Percentiles rank a stretch among this genome's conserved stretches.
phyloP scores from a whole-genome alignment of 2,888 invertebrate genomes.

The Phasia obesa region DNA sequence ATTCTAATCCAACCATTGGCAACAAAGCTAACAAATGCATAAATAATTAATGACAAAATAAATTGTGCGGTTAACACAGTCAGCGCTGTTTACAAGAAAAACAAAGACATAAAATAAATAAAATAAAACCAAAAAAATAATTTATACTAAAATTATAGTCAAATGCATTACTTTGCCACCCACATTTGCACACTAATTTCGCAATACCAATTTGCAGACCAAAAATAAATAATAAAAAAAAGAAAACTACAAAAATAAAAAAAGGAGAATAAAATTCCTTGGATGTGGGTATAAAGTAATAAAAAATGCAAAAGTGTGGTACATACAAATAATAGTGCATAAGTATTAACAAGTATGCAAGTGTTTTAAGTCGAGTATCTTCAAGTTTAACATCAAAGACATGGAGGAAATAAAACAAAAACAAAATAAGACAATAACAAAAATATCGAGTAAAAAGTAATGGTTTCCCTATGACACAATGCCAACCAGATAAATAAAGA shows the following conservation, averaged over 20 bases:
- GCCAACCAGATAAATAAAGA: conserved; percentile 23
- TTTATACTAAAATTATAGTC: conserved; percentile 25
- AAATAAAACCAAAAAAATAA: background rate
- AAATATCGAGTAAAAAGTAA: conserved; percentile 51
- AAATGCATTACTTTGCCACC: conserved; percentile 61
- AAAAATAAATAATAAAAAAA: conserved; percentile 17
- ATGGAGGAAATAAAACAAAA: conserved; percentile 35
- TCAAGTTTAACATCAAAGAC: conserved; percentile 48
- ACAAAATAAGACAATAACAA: conserved; percentile 30
- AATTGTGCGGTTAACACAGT: conserved; percentile 31
- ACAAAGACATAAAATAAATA: background rate
- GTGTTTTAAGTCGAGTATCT: conserved; percentile 32
- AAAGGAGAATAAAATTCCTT: background rate
- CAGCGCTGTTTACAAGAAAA: conserved; percentile 4
- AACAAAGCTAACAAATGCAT: no score
- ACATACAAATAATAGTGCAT: background rate
- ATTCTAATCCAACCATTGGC: no score
- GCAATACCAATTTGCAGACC: conserved; percentile 53
- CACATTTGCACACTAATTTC: conserved; percentile 65
- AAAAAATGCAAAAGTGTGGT: conserved; percentile 36
- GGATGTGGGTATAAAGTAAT: conserved; percentile 9
- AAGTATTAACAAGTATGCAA: no score
- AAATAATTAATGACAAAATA: conserved; percentile 44
- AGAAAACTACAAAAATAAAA: conserved; percentile 11
- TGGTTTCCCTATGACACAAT: conserved; percentile 41